These are phyloP conservation scores for Pimpla rufipes DNA, from an alignment of 2,888 invertebrate genomes.

Conservation along the genomic window DNA sequence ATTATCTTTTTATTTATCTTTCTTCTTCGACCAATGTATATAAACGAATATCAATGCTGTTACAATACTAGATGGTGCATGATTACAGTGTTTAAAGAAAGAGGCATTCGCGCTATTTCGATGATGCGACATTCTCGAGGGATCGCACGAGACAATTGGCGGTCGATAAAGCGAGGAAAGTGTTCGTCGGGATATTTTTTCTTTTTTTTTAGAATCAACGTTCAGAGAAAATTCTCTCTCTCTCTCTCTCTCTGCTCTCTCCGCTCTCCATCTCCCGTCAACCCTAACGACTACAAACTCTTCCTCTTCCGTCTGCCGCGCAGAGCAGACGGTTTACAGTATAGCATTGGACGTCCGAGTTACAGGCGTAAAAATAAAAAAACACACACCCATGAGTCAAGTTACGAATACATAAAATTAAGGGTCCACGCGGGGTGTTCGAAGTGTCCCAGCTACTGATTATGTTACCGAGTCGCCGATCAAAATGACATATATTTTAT, in stretches of 20 bases:
- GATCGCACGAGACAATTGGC: conserved; percentile 20
- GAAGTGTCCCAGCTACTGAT: background rate
- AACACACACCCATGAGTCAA: conserved; percentile 50
- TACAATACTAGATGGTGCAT: conserved; percentile 63
- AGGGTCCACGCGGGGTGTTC: background rate
- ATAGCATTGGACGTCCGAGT: conserved; percentile 18
- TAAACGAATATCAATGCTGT: conserved; percentile 60
- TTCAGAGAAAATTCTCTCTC: conserved; percentile 15
- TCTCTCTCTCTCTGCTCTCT: background rate
- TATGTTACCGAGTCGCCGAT: background rate
- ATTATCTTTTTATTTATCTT: conserved; percentile 57
- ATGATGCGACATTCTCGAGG: conserved; percentile 30
- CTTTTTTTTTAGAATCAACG: conserved; percentile 8
- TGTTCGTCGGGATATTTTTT: background rate
- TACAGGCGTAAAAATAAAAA: conserved; percentile 32
- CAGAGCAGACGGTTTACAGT: conserved; percentile 26
- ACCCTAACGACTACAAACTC: conserved; percentile 4
- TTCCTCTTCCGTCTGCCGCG: background rate
- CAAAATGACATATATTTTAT: background rate
- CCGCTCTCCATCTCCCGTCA: background rate
- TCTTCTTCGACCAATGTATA: conserved; percentile 61
- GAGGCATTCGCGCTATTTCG: conserved; percentile 27
- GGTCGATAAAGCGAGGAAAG: conserved; percentile 7
- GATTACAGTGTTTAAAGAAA: conserved; percentile 63
- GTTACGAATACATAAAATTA: conserved; percentile 23